These are phyloP conservation scores for Epinephelus awoara DNA, from an alignment of 2,797 vertebrate genomes.

Conservation along the genomic window DNA sequence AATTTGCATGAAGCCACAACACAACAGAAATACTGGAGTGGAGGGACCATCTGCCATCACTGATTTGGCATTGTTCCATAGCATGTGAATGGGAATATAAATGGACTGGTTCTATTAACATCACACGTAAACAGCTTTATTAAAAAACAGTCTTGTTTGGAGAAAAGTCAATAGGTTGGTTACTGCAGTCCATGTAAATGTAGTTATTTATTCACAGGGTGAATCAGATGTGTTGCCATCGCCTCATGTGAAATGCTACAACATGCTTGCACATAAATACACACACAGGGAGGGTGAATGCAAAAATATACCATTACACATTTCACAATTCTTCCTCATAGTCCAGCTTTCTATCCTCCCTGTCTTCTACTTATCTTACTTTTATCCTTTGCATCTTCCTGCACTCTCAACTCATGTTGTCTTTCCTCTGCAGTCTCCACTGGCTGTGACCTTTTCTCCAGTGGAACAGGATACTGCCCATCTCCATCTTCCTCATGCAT, in stretches of 20 bases:
- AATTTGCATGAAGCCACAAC: constrained; percentile 4
- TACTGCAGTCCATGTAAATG: constrained; percentile 22
- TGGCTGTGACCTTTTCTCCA: constrained; percentile 80
- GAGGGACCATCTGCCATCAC: constrained; percentile 8
- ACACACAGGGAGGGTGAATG: background rate
- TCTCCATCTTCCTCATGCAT: constrained; percentile 87
- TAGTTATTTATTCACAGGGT: constrained; percentile 41
- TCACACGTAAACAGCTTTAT: constrained; percentile 28
- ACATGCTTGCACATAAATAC: background rate
- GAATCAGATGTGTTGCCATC: constrained; percentile 23
- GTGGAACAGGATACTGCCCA: constrained; percentile 84
- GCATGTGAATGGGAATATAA: constrained; percentile 10
- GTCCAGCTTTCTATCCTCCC: constrained; percentile 7
- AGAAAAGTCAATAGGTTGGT: constrained; percentile 26
- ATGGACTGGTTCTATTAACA: constrained; percentile 25
- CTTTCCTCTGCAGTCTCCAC: constrained; percentile 64
- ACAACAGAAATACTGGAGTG: background rate
- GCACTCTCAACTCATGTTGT: constrained; percentile 64
- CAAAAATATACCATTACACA: constrained; percentile 6
- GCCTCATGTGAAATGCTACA: constrained; percentile 5
- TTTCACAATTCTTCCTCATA: background rate
- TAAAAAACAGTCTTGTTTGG: constrained; percentile 26
- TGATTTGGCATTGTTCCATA: constrained; percentile 12
- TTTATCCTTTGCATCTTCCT: constrained; percentile 48
- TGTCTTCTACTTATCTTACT: constrained; percentile 34